A percentile compares a stretch with the other conserved stretches of the same genome.
phyloP scores from a whole-genome alignment of 2,888 invertebrate genomes.

The Polydesmus complanatus region DNA sequence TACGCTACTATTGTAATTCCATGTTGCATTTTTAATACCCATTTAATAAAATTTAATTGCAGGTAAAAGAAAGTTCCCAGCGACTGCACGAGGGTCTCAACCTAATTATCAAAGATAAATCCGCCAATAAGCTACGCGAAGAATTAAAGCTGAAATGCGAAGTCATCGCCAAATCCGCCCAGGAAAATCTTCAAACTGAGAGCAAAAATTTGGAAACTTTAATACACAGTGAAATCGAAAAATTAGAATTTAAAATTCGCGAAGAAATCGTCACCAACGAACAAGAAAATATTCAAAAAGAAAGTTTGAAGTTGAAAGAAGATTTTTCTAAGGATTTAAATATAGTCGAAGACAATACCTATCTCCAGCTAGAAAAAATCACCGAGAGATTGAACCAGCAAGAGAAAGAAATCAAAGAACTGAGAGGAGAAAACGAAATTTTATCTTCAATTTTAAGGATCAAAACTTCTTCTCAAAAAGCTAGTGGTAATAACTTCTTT shows the following conservation, averaged over 20 bases:
- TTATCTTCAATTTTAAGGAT: background rate
- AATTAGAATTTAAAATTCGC: background rate
- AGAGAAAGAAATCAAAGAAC: background rate
- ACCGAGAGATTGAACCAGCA: background rate
- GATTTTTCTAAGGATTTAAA: background rate
- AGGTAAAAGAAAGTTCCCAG: background rate
- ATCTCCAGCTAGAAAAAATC: background rate
- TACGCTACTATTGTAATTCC: too few species aligned
- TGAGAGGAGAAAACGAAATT: background rate
- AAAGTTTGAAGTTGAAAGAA: background rate
- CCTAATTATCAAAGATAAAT: background rate
- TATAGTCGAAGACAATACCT: background rate
- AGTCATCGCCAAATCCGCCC: background rate
- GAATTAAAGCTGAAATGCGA: background rate
- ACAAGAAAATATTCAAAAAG: background rate
- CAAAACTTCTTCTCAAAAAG: background rate
- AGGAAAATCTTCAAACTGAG: background rate
- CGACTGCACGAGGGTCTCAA: background rate
- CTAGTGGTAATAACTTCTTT: background rate
- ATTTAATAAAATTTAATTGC: background rate
- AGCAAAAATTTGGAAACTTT: background rate
- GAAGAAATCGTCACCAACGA: background rate
- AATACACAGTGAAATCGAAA: background rate
- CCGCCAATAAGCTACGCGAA: background rate
- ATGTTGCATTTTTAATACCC: too few species aligned